A percentile compares a stretch with the other conserved stretches of the same genome.
Evolutionary conservation across 2,797 vertebrate species (phyloP).

Genomic region (Dermochelys coriacea): DNA sequence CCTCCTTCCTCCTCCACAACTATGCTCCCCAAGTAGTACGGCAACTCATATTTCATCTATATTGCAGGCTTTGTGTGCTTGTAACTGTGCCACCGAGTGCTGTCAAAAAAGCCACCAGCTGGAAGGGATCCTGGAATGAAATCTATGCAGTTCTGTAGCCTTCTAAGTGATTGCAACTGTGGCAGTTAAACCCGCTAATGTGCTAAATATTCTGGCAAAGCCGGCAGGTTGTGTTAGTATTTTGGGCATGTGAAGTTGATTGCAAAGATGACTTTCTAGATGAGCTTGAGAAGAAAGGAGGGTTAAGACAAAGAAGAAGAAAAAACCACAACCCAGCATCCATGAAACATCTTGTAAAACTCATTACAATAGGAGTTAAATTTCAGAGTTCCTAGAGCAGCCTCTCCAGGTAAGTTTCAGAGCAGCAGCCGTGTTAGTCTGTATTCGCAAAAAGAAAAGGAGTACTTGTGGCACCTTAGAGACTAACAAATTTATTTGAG

Average conservation of each 20-base stretch:
- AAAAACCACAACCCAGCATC: conserved; percentile 41
- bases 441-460: no score
- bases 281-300: conserved; percentile 42
- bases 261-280: conserved; percentile 44
- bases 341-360: conserved; percentile 35
- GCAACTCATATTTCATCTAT: conserved; percentile 62
- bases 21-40: conserved; percentile 7
- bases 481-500: no score
- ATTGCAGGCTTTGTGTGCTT: conserved; percentile 37
- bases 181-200: conserved; percentile 78
- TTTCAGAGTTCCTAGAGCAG: conserved; percentile 52
- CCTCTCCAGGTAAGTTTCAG: conserved; percentile 18
- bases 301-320: conserved; percentile 17
- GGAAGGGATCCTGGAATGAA: conserved; percentile 76
- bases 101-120: conserved; percentile 77
- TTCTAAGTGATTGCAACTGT: conserved; percentile 63
- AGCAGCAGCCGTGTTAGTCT: no score
- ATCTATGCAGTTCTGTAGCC: conserved; percentile 72
- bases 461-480: no score
- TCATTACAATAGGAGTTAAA: conserved; percentile 8
- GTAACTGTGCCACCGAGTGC: conserved; percentile 59
- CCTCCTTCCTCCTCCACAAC: conserved; percentile 17
- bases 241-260: conserved; percentile 69
- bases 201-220: conserved; percentile 80
- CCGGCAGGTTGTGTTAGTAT: conserved; percentile 54